phyloP scores from a whole-genome alignment of 2,797 vertebrate species.

The Rhynchonycteris naso region DNA sequence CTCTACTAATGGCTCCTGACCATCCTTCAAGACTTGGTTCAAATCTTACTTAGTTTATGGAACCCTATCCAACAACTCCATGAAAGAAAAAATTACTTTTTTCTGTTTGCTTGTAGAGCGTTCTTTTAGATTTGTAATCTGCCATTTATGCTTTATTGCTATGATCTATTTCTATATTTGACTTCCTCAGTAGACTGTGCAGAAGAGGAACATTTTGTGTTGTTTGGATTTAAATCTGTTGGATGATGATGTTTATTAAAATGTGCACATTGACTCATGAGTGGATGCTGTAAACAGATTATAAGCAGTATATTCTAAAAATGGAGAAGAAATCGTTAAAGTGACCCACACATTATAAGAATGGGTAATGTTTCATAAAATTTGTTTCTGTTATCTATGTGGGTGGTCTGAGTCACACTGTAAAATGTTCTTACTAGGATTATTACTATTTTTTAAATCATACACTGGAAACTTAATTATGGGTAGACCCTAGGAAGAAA shows the following conservation, averaged over 20 bases:
- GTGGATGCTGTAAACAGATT: neutral
- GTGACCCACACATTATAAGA: neutral
- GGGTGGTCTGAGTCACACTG: neutral
- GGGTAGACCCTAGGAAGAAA: neutral
- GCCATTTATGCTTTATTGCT: neutral
- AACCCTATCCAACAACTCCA: neutral
- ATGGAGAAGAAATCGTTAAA: neutral
- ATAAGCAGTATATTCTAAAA: neutral
- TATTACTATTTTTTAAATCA: neutral
- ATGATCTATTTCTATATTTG: neutral
- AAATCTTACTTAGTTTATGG: neutral
- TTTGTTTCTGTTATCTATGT: slow-evolving; percentile 9
- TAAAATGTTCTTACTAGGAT: neutral
- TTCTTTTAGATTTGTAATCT: neutral
- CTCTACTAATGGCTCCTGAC: neutral
- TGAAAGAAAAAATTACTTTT: neutral
- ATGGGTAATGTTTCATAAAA: neutral
- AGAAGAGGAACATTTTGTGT: neutral
- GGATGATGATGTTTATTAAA: slow-evolving; percentile 18
- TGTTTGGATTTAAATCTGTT: neutral
- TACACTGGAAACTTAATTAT: neutral
- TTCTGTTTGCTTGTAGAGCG: neutral
- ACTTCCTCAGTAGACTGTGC: neutral
- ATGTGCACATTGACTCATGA: neutral
- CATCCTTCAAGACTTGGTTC: neutral